These are phyloP conservation scores for Lasioglossum marginatum DNA, from an alignment of 2,888 invertebrate species.

Conservation along the genomic window DNA sequence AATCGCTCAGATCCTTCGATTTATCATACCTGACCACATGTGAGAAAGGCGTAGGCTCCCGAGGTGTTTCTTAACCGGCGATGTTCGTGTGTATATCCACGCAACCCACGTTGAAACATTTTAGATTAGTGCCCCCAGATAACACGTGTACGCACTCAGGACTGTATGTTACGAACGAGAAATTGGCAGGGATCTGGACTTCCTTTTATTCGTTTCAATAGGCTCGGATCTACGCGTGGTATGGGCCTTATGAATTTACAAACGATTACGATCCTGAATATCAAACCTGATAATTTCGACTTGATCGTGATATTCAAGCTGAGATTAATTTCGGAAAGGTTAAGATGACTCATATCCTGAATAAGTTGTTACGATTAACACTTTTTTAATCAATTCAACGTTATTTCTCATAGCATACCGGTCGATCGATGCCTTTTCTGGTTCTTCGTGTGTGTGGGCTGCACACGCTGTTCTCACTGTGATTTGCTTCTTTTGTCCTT, in stretches of 20 bases:
- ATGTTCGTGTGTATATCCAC: constrained; percentile 67
- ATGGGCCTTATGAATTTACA: background rate
- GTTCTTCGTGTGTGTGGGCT: background rate
- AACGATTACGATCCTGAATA: constrained; percentile 4
- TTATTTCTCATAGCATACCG: background rate
- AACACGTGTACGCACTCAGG: constrained; percentile 53
- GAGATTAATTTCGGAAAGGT: constrained; percentile 4
- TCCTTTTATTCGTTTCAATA: constrained; percentile 26
- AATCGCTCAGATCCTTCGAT: constrained; percentile 64
- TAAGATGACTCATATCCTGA: background rate
- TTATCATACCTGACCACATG: constrained; percentile 58
- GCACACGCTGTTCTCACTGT: background rate
- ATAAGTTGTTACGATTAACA: background rate
- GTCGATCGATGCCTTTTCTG: constrained; percentile 1
- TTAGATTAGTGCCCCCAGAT: constrained; percentile 70
- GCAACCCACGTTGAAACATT: constrained; percentile 65
- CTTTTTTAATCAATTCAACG: background rate
- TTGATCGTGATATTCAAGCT: background rate
- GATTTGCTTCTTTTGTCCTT: background rate
- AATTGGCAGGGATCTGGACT: constrained; percentile 38
- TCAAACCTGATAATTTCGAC: background rate
- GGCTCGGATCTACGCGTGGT: constrained; percentile 3
- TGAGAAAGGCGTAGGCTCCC: constrained; percentile 67
- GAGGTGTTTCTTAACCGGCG: constrained; percentile 71
- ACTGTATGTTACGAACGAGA: constrained; percentile 35